A percentile compares a stretch with the other conserved stretches of the same genome.
Conservation (phyloP, 1,140 invertebrate species). For the Trichoplusia ni region DNA sequence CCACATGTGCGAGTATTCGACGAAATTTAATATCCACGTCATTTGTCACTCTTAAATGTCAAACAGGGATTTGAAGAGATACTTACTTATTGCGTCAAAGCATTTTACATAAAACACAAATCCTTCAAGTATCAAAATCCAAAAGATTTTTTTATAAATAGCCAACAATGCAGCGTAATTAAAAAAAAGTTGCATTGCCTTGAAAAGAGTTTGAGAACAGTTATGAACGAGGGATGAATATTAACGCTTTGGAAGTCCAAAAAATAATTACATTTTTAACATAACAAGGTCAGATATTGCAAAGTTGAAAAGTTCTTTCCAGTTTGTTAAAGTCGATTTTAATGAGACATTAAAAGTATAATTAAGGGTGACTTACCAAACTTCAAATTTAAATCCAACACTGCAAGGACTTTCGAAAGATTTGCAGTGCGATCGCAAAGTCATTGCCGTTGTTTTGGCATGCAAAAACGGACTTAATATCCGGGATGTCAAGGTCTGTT, state of each 20-base stretch:
- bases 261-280: neutral
- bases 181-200: neutral
- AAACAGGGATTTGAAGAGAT: neutral
- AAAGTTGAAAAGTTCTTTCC: neutral
- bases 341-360: constrained; percentile 21
- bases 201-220: neutral
- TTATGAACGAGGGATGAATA: neutral
- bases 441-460: neutral
- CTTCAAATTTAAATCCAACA: constrained; percentile 14
- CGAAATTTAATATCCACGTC: constrained; percentile 8
- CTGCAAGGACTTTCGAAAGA: constrained; percentile 27
- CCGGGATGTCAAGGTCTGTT: neutral
- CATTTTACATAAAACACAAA: no score
- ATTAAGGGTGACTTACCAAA: constrained; percentile 7
- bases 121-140: no score
- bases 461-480: neutral
- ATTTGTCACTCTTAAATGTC: constrained; percentile 2
- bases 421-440: constrained; percentile 8
- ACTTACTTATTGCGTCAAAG: no score
- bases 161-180: no score
- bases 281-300: neutral
- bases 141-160: no score
- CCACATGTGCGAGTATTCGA: neutral
- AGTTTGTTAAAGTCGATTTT: constrained; percentile 3
- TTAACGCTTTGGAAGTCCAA: neutral